Evolutionary conservation across 2,113 vertebrate genomes (phyloP), one percentile per base, ranked within the genome.

Genomic region (Natator depressus): DNA sequence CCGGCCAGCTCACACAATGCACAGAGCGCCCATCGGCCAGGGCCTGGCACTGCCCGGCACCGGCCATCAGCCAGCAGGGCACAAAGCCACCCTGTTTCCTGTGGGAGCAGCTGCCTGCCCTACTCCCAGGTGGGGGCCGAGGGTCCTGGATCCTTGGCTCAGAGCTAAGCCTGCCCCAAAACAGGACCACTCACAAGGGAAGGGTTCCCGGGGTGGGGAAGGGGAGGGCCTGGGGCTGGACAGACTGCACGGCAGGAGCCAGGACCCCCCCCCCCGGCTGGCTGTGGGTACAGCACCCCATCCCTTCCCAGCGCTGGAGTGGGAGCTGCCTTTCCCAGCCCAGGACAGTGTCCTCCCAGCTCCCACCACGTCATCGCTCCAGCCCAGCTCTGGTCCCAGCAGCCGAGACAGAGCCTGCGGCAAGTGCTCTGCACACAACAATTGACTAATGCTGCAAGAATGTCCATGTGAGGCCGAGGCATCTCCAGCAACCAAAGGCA

Each of bases 371-470:
- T 46, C 59, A 87, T 35, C 17, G 20, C 51, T 38, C 84, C 35
- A n/a, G 35, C 19, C 25, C 53, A 9, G 53, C 53, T 54, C 53
- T 22, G 53, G 53, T 54, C 53, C 22, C 19, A 17, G 49, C 78
- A 38, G n/a, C 12, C 24, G 11, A 24, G 54, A 75, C 42, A 35
- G 16, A 51, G 27, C 31, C 31, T 2, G 13, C 82, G 62, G 42
- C 53, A 35, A 22, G 72, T n/a, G 82, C 84, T 54, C 54, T 6
- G 20, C 90, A 25, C 84, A 82, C 90, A 91, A 72, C 62, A 50
- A 78, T 91, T 59, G 87, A 83, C 54, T 87, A 62, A 92, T n/a
- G 90, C 65, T 35, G 10, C 85, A 87, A 78, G 90, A 83, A 87
- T 92, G 80, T 83, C 54, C 85, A 38, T 6, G 47, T 27, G 47